Conservation (phyloP, 2,888 invertebrate species). For the Lampropteryx suffumata region DNA sequence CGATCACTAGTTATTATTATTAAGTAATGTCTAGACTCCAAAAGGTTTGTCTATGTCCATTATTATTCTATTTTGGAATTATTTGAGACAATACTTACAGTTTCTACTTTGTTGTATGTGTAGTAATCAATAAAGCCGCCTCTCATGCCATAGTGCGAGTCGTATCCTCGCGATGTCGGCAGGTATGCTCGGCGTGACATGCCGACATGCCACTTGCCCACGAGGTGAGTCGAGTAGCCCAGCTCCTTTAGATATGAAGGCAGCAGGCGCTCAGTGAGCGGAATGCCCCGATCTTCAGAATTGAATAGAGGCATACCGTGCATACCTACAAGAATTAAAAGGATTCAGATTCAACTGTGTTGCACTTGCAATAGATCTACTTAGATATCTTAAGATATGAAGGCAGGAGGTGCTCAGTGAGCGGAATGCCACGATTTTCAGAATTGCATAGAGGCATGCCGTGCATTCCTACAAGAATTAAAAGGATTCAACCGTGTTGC, state of each 20-base stretch:
- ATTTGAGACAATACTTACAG: slow-evolving; percentile 61
- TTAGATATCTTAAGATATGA: slow-evolving; percentile 85
- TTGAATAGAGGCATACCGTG: slow-evolving; percentile 67
- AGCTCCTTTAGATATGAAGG: slow-evolving; percentile 84
- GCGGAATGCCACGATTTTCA: slow-evolving; percentile 73
- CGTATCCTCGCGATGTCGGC: slow-evolving; percentile 90
- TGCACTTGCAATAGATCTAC: too few relatives aligned
- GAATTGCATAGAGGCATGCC: slow-evolving; percentile 66
- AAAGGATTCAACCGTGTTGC: slow-evolving; percentile 14
- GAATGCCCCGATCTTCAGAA: slow-evolving; percentile 74
- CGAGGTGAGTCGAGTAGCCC: slow-evolving; percentile 91
- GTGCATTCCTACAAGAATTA: slow-evolving; percentile 69
- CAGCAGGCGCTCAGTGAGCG: slow-evolving; percentile 79
- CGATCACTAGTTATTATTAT: too few relatives aligned
- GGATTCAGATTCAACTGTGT: too few relatives aligned
- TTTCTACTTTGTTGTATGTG: slow-evolving; percentile 71
- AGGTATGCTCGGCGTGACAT: slow-evolving; percentile 87
- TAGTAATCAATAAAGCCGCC: slow-evolving; percentile 91
- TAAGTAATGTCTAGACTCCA: too few relatives aligned
- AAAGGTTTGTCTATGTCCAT: too few relatives aligned
- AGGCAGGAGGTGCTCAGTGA: slow-evolving; percentile 82
- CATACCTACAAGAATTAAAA: too few relatives aligned
- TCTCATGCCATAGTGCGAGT: slow-evolving; percentile 90
- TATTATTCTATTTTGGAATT: too few relatives aligned
- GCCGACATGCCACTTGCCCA: slow-evolving; percentile 97